Base-by-base conservation (phyloP, 1,140 invertebrate genomes). In the Platyscapa corneri region DNA sequence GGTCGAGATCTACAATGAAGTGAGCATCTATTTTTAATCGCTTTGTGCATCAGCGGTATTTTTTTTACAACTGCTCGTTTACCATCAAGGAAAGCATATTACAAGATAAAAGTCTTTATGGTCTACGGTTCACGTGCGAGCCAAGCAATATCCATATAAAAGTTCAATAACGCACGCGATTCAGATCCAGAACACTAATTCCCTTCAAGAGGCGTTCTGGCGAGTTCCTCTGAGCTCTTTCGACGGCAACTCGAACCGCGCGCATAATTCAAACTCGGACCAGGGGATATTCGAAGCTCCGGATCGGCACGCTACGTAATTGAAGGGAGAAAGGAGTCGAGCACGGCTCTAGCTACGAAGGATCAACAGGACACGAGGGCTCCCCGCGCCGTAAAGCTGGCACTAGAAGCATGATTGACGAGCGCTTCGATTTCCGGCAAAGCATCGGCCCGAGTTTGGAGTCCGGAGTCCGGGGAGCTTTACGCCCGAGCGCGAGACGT, bases 351-450 rank as follows among this genome's bases (percentile, higher is more conserved):
- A n/a, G n/a, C 74, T 53, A n/a, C 27, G 27, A n/a, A 77, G 46
- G 37, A 77, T 77, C 75, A 70, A 46, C 46, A 65, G 53, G 64
- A 37, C 23, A 37, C 37, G 78, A 30, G n/a, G 0, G 16, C 53
- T 23, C 30, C 6, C 27, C 27, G 42, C 49, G 42, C 64, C 27
- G 27, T 49, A 49, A 70, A 42, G n/a, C 65, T 7, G 23, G 37
- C 23, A 27, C 34, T 23, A 42, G 78, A 6, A 42, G 80, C 32
- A 67, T 82, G 79, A 85, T 85, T 82, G 84, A 85, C 72, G 84
- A 81, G 72, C 70, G 30, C 78, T n/a, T 82, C 84, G 84, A 85
- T 85, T 85, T 85, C 84, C 84, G 79, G 84, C 70, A 81, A 75
- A 53, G 76, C n/a, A 27, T 60, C 23, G 56, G 56, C 27, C 14